These are phyloP conservation scores for Rhabdomys dilectus DNA, from an alignment of 2,113 vertebrate genomes.

Conservation along the genomic window DNA sequence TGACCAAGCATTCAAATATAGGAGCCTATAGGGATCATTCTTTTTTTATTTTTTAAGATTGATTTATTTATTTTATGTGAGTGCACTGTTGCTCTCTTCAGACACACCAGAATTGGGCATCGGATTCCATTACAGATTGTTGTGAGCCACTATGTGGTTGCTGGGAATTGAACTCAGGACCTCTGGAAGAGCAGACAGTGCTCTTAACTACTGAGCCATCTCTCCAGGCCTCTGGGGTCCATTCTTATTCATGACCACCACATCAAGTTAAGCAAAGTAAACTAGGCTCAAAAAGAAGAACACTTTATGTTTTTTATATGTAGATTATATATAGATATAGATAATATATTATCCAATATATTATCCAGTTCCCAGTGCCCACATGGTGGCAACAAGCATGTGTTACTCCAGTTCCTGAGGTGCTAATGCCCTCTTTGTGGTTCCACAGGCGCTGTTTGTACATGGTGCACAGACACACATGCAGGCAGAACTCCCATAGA, in stretches of 20 bases:
- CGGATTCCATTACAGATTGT: no score
- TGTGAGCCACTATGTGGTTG: no score
- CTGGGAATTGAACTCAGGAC: no score
- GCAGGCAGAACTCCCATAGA: neutral
- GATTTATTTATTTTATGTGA: no score
- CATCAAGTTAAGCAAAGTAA: neutral
- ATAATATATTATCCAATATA: no score
- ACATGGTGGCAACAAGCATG: neutral
- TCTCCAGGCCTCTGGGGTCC: no score
- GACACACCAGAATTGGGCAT: no score
- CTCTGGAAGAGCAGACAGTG: no score
- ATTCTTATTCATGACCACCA: neutral
- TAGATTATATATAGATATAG: neutral
- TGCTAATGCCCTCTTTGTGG: neutral
- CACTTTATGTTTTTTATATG: neutral
- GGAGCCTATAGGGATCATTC: neutral
- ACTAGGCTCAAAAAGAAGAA: neutral
- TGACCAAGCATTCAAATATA: neutral
- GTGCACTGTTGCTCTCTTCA: no score
- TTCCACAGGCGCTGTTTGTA: neutral
- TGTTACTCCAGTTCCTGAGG: neutral
- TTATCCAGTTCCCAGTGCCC: neutral
- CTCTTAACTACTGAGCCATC: no score
- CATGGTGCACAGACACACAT: neutral
- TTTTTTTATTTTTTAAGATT: no score